Evolutionary conservation across 1,140 invertebrate genomes (phyloP).

Genomic region (Rhynchophorus ferrugineus): DNA sequence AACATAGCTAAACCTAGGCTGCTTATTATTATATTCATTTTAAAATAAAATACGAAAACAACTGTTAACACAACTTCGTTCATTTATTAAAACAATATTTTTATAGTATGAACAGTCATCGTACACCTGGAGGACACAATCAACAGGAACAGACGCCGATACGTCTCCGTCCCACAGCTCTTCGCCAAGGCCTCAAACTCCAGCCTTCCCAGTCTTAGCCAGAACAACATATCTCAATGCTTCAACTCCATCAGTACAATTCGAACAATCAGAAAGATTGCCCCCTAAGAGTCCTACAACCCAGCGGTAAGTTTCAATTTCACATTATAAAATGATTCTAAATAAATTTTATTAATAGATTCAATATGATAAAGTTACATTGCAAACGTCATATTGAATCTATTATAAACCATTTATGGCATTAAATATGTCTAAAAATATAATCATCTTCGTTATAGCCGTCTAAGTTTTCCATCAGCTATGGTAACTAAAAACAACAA

Average conservation of each 20-base stretch:
- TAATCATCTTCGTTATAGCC: constrained; percentile 35
- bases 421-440: too few relatives aligned
- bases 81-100: neutral
- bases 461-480: constrained; percentile 36
- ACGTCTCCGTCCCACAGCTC: constrained; percentile 42
- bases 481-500: constrained; percentile 33
- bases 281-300: constrained; percentile 66
- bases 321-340: too few relatives aligned
- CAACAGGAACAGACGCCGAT: constrained; percentile 48
- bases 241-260: constrained; percentile 52
- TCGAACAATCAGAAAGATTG: constrained; percentile 49
- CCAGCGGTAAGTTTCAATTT: constrained; percentile 48
- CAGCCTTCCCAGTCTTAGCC: constrained; percentile 82
- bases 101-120: constrained; percentile 48
- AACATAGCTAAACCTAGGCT: too few relatives aligned
- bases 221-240: constrained; percentile 71
- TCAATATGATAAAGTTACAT: too few relatives aligned
- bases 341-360: too few relatives aligned
- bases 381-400: too few relatives aligned
- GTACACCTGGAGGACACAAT: constrained; percentile 53
- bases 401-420: too few relatives aligned
- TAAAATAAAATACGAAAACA: too few relatives aligned
- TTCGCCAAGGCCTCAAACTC: constrained; percentile 69
- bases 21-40: too few relatives aligned
- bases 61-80: too few relatives aligned